These are phyloP conservation scores for Enteromius fasciolatus DNA, from an alignment of 2,797 vertebrate genomes.

Conservation along the genomic window DNA sequence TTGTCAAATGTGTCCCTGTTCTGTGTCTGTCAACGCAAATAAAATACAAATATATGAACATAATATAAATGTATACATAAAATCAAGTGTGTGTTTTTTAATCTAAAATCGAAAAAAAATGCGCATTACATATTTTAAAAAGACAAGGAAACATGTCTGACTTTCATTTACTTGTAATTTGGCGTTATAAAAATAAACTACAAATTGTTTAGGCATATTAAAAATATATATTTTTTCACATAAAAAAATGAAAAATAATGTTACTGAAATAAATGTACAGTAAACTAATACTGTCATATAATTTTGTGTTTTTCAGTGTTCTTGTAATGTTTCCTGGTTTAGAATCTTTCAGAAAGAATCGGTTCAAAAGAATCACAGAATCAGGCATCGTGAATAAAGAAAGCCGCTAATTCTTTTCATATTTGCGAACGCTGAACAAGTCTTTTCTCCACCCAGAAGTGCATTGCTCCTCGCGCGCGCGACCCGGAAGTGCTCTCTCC, in stretches of 20 bases:
- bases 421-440: neutral
- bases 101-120: neutral
- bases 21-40: neutral
- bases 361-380: neutral
- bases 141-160: neutral
- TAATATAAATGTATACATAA: neutral
- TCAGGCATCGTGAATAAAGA: neutral
- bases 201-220: neutral
- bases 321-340: neutral
- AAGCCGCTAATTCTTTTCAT: too few relatives aligned
- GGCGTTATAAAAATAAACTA: neutral
- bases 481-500: slow-evolving; percentile 18
- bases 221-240: neutral
- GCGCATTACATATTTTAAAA: too few relatives aligned
- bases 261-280: too few relatives aligned
- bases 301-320: neutral
- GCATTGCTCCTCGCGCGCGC: neutral
- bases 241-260: neutral
- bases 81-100: neutral
- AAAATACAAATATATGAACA: neutral
- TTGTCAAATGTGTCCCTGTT: neutral
- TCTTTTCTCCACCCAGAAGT: neutral
- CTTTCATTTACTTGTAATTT: neutral
- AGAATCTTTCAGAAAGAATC: neutral
- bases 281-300: neutral